These are phyloP conservation scores for Austrolebias charrua DNA, from an alignment of 2,797 vertebrate species.

Conservation along the genomic window DNA sequence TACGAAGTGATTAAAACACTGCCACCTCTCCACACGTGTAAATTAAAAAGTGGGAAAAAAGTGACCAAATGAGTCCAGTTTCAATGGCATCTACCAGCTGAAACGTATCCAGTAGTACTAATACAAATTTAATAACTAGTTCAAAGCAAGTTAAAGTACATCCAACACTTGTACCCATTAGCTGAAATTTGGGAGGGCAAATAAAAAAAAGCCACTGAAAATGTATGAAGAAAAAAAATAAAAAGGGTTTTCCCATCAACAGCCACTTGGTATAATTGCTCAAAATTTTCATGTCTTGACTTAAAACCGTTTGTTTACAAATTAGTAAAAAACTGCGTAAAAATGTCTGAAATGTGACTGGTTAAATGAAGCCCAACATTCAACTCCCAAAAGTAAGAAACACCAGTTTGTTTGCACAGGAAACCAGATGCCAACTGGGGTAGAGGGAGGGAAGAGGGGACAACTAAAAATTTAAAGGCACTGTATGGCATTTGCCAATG, in stretches of 20 bases:
- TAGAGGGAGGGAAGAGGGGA: constrained; percentile 60
- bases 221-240: constrained; percentile 68
- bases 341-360: constrained; percentile 99
- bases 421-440: constrained; percentile 87
- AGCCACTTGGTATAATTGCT: constrained; percentile 92
- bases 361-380: constrained; percentile 98
- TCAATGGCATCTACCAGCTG: constrained; percentile 78
- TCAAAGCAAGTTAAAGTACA: constrained; percentile 67
- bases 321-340: constrained; percentile 99
- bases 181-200: constrained; percentile 78
- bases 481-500: constrained; percentile 96
- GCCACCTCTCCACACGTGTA: constrained; percentile 93
- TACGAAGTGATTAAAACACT: constrained; percentile 97
- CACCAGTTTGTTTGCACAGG: constrained; percentile 88
- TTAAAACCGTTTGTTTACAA: constrained; percentile 99
- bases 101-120: constrained; percentile 64
- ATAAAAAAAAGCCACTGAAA: constrained; percentile 83
- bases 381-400: constrained; percentile 97
- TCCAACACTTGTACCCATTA: constrained; percentile 75
- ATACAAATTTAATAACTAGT: constrained; percentile 70
- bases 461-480: constrained; percentile 96
- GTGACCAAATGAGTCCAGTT: constrained; percentile 86
- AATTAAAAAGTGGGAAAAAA: constrained; percentile 98
- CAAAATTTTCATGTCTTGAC: constrained; percentile 91
- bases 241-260: constrained; percentile 84